These are phyloP conservation scores for Archegozetes longisetosus DNA, from an alignment of 1,140 invertebrate genomes.

Conservation along the genomic window DNA sequence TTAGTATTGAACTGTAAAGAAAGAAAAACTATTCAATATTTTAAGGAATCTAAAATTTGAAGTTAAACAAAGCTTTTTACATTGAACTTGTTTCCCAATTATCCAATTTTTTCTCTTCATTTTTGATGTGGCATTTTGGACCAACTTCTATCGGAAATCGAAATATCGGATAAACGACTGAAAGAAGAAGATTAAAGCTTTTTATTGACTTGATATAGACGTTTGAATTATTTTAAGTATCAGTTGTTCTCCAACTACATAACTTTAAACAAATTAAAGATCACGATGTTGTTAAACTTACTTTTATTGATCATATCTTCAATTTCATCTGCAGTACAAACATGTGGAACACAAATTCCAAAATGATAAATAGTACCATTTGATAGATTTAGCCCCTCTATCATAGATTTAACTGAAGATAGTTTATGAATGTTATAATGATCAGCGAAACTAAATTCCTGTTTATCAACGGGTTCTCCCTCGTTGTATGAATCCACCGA, in stretches of 20 bases:
- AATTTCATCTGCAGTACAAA: slow-evolving; percentile 17
- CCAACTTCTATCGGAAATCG: neutral
- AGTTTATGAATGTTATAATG: neutral
- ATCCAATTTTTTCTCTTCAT: neutral
- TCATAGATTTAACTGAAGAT: neutral
- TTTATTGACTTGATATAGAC: no score
- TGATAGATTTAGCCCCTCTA: slow-evolving; percentile 1
- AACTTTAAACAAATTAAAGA: neutral
- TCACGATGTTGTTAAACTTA: neutral
- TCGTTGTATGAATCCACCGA: neutral
- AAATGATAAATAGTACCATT: slow-evolving; percentile 14
- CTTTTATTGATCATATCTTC: slow-evolving; percentile 14
- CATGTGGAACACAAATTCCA: slow-evolving; percentile 20
- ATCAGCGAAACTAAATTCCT: neutral
- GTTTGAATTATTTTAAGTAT: no score
- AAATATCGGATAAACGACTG: neutral
- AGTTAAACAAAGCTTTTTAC: no score
- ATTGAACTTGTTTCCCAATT: neutral
- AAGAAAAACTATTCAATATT: no score
- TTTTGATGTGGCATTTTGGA: neutral
- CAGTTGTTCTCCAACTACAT: neutral
- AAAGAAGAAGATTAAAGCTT: no score
- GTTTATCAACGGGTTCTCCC: neutral
- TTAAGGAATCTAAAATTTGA: no score
- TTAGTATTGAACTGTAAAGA: neutral